These are phyloP conservation scores for Choristoneura rosaceana DNA, from an alignment of 2,888 invertebrate genomes.

Conservation along the genomic window DNA sequence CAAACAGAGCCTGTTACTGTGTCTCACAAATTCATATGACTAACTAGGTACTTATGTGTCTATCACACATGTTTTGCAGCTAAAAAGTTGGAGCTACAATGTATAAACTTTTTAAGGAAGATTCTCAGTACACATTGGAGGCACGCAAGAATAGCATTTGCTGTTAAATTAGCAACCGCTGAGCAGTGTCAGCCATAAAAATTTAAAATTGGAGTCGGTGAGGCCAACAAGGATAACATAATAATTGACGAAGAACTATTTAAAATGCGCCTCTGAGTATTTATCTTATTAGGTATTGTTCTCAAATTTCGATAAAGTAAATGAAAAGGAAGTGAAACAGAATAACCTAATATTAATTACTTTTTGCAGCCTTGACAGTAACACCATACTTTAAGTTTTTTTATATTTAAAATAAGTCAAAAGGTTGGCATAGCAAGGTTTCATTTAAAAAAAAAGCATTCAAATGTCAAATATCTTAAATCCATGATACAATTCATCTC, in stretches of 20 bases:
- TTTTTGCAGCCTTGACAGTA: constrained; percentile 7
- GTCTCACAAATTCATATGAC: no score
- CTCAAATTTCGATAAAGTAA: constrained; percentile 1
- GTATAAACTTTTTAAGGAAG: no score
- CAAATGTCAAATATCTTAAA: not conserved
- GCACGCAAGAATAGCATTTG: no score
- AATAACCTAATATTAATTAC: constrained; percentile 20
- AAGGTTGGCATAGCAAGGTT: constrained; percentile 21
- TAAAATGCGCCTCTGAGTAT: not conserved
- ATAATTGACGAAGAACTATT: no score
- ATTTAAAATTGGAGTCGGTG: not conserved
- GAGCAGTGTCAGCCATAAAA: no score
- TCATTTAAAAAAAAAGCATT: constrained; percentile 4
- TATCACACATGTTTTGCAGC: no score
- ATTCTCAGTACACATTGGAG: no score
- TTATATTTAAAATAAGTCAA: constrained; percentile 25
- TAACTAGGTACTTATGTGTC: no score
- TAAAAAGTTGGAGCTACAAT: no score
- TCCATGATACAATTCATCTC: not conserved
- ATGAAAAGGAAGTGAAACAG: constrained; percentile 30
- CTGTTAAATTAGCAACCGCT: no score
- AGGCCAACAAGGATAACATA: not conserved
- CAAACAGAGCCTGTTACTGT: no score
- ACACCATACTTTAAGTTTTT: constrained; percentile 8
- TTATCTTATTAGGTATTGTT: not conserved